Evolutionary conservation across 2,888 invertebrate genomes (phyloP).

Genomic region (Glyphotaelius pellucidus): DNA sequence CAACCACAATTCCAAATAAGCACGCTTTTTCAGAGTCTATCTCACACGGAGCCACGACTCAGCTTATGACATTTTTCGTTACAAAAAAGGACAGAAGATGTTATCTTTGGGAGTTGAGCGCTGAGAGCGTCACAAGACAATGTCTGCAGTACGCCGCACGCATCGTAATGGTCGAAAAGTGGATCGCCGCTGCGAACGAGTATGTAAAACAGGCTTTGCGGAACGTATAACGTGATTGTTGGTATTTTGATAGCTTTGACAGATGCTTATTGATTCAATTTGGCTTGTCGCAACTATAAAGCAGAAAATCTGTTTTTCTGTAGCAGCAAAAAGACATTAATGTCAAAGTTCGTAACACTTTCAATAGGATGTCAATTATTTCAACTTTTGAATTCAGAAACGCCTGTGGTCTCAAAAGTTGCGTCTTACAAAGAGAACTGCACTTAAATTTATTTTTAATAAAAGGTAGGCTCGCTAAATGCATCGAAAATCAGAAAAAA

Average conservation of each 20-base stretch:
- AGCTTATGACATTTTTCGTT: constrained; percentile 12
- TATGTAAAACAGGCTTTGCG: constrained; percentile 34
- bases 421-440: too few relatives aligned
- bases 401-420: too few relatives aligned
- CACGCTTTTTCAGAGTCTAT: constrained; percentile 22
- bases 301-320: too few relatives aligned
- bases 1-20: constrained; percentile 8
- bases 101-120: constrained; percentile 5
- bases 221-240: constrained; percentile 26
- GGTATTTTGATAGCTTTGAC: constrained; percentile 26
- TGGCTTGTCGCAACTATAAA: neutral
- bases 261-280: constrained; percentile 12
- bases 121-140: constrained; percentile 38
- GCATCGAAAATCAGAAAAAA: too few relatives aligned
- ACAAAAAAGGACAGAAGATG: constrained; percentile 37
- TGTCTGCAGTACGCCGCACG: constrained; percentile 19
- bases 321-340: too few relatives aligned
- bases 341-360: too few relatives aligned
- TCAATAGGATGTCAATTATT: too few relatives aligned
- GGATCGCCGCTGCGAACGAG: constrained; percentile 12
- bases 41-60: constrained; percentile 20
- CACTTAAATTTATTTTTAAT: too few relatives aligned
- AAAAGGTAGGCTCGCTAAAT: too few relatives aligned
- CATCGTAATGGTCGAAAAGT: constrained; percentile 25
- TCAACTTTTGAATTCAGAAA: too few relatives aligned